These are phyloP conservation scores for Streblospio benedicti DNA, from an alignment of 1,140 invertebrate species.

Conservation along the genomic window DNA sequence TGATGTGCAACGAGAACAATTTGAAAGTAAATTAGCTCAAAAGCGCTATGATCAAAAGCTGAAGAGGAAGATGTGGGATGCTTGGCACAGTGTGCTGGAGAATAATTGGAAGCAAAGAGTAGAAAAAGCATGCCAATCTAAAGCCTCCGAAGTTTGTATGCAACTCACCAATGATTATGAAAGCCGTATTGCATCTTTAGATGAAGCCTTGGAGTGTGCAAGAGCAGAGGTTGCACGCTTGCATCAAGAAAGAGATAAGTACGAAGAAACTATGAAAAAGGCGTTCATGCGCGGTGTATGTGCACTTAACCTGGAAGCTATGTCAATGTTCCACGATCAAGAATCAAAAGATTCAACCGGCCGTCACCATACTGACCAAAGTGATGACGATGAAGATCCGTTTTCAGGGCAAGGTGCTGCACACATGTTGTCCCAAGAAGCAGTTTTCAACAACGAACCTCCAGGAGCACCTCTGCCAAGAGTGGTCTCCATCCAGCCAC, in stretches of 20 bases:
- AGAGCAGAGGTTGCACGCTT: conserved; percentile 32
- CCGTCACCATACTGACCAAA: neutral
- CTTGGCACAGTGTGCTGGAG: conserved; percentile 37
- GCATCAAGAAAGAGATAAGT: conserved; percentile 34
- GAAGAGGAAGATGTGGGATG: conserved; percentile 28
- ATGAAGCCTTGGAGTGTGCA: conserved; percentile 26
- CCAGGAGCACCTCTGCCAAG: conserved; percentile 14
- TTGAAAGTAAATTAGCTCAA: conserved; percentile 30
- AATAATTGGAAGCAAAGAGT: conserved; percentile 34
- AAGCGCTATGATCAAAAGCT: conserved; percentile 30
- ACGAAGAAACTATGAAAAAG: conserved; percentile 44
- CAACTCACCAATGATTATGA: conserved; percentile 43
- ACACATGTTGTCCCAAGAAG: conserved; percentile 19
- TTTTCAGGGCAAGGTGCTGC: neutral
- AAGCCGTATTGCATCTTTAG: conserved; percentile 30
- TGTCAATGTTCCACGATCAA: conserved; percentile 41
- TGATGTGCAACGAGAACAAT: conserved; percentile 33
- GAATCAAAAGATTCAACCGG: conserved; percentile 25
- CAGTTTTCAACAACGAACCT: conserved; percentile 14
- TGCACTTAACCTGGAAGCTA: conserved; percentile 46
- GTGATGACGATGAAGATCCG: too few species aligned
- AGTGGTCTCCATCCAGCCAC: conserved; percentile 29
- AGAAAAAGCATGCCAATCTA: conserved; percentile 43
- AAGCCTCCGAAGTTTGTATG: conserved; percentile 44
- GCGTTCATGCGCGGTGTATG: conserved; percentile 47